These are phyloP conservation scores for Prosapia bicincta DNA, from an alignment of 2,888 invertebrate species.

Conservation along the genomic window DNA sequence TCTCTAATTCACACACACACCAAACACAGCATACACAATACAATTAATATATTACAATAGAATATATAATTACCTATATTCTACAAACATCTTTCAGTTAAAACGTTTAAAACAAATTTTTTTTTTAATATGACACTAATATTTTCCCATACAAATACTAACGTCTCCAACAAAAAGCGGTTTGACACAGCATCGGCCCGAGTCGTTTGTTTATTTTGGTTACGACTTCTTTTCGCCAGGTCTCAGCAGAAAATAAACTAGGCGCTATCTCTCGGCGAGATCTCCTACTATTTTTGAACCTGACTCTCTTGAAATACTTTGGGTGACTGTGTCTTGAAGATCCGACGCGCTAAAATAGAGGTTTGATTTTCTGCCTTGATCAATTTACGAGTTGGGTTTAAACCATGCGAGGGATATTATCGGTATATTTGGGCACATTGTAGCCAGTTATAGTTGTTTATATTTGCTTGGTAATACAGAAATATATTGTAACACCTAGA, in stretches of 20 bases:
- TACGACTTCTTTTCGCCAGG: constrained; percentile 20
- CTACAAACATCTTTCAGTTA: too few species aligned
- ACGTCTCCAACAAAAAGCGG: background rate
- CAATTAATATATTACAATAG: too few species aligned
- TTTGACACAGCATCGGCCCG: background rate
- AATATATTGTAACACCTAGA: too few species aligned
- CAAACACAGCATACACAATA: too few species aligned
- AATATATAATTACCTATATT: too few species aligned
- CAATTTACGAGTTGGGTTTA: background rate
- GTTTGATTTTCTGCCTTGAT: background rate
- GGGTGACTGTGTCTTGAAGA: background rate
- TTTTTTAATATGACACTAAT: background rate
- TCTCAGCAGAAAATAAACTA: constrained; percentile 24
- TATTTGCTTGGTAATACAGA: too few species aligned
- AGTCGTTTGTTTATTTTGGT: constrained; percentile 21
- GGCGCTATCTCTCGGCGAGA: constrained; percentile 23
- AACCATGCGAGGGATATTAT: too few species aligned
- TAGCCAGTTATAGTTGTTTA: too few species aligned
- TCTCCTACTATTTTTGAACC: constrained; percentile 25
- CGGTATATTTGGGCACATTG: too few species aligned
- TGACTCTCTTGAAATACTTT: background rate
- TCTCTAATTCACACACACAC: too few species aligned
- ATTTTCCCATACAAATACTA: background rate
- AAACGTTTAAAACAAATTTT: too few species aligned
- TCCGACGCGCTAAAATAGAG: background rate